Evolutionary conservation across 2,797 vertebrate genomes (phyloP), one percentile per base, ranked within the genome.

Genomic region (Cygnus olor): DNA sequence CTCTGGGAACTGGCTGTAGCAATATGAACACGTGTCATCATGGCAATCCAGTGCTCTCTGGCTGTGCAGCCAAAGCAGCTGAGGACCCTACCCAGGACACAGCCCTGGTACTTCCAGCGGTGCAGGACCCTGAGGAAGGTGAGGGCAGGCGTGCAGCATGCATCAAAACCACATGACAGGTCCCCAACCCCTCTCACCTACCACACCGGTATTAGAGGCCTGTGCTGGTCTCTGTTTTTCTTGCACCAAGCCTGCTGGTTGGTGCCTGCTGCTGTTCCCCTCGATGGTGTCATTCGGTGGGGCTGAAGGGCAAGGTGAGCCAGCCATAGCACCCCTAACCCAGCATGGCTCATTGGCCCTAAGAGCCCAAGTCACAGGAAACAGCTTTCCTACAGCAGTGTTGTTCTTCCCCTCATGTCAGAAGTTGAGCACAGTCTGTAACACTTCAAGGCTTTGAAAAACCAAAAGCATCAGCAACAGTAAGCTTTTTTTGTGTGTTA

Each of bases 141-240:
- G 1, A 64, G 69, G 20, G 32, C 34, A 63, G 58, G 54, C 66
- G 69, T 1, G 0, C 22, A 54, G 57, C 36, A 24, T 2, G 1
- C 4, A 60, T 36, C 36, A 21, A 32, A 30, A 38, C 0, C 0
- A 0, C 25, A 28, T 0, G 16, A 2, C 19, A 64, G 71, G 21
- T n/a, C 58, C 66, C 54, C 78, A 63, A 0, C 7, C 32, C 44
- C 54, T 3, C 54, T 65, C 16, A 44, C 42, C 42, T n/a, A 36
- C 1, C 64, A 9, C 5, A 0, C 25, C 0, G 3, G 4, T 7
- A 32, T 11, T 9, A 56, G 61, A 86, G 65, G 49, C 45, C 30
- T 7, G 68, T 0, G 3, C 30, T 63, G 49, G 34, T 45, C 68
- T 34, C 14, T 34, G 10, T 38, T 34, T 34, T 45, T 22, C 11